Percentiles rank a stretch among this genome's conserved stretches.
phyloP scores from a whole-genome alignment of 2,113 vertebrate species.

The Amazona guildingii region DNA sequence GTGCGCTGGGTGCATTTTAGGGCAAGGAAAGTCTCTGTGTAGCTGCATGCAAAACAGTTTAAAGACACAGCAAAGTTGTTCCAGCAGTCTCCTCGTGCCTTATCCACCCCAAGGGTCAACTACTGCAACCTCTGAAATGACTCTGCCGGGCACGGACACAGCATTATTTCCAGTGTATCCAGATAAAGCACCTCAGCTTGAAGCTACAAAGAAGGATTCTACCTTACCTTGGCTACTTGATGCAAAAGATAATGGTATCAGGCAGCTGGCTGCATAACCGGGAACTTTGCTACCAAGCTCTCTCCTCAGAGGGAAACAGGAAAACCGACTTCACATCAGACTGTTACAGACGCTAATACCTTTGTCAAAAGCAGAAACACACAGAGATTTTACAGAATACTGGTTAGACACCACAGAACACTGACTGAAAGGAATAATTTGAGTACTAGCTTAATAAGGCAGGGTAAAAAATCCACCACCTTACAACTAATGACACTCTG shows the following conservation, averaged over 20 bases:
- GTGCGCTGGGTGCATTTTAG: background rate
- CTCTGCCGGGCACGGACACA: background rate
- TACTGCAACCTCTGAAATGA: background rate
- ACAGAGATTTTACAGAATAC: conserved; percentile 37
- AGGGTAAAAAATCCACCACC: conserved; percentile 31
- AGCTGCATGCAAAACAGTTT: background rate
- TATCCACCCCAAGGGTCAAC: accelerated
- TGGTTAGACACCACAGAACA: conserved; percentile 9
- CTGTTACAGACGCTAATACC: background rate
- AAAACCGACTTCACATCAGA: background rate
- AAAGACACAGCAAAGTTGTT: background rate
- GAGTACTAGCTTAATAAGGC: conserved; percentile 32
- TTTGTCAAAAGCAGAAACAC: conserved; percentile 37
- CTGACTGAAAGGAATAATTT: conserved; percentile 21
- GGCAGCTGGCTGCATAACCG: background rate
- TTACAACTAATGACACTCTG: conserved; percentile 35
- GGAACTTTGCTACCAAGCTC: background rate
- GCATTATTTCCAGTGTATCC: background rate
- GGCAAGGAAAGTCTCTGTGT: background rate
- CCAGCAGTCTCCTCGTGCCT: background rate
- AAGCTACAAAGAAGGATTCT: background rate
- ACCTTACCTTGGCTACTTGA: background rate
- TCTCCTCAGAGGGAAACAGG: conserved; percentile 9
- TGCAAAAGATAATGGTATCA: background rate
- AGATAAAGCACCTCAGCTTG: background rate